Evolutionary conservation across 2,113 vertebrate genomes (phyloP).

Genomic region (Anthoscopus minutus): DNA sequence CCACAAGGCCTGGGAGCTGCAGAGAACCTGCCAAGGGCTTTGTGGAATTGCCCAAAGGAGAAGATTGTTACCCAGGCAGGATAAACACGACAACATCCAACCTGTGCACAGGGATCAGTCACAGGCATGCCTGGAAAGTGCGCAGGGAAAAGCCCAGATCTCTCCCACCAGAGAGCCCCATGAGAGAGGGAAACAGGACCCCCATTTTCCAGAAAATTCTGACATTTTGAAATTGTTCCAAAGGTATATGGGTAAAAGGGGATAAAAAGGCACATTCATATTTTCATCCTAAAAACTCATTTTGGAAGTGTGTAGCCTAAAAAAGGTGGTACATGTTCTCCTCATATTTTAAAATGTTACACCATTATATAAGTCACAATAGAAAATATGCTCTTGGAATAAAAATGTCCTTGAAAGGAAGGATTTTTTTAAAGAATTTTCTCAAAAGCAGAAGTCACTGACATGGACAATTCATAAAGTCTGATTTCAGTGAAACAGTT

Average conservation of each 20-base stretch:
- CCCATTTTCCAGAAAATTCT: not conserved
- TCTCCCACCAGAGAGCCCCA: not conserved
- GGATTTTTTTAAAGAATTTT: not conserved
- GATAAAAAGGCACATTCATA: not conserved
- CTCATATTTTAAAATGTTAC: not conserved
- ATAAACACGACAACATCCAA: accelerated
- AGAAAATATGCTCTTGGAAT: not conserved
- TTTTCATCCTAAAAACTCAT: not conserved
- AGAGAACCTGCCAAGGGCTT: not conserved
- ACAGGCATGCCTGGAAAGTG: not conserved
- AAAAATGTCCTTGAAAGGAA: not conserved
- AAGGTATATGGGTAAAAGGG: not conserved
- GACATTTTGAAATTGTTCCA: not conserved
- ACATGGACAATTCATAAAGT: not conserved
- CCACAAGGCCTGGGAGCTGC: accelerated
- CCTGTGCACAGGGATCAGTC: not conserved
- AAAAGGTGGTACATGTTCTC: not conserved
- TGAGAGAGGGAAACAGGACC: not conserved
- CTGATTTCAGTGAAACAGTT: not conserved
- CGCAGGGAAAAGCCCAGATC: not conserved
- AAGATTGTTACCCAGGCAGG: accelerated
- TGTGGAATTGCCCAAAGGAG: not conserved
- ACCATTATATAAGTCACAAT: not conserved
- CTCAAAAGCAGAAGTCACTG: not conserved
- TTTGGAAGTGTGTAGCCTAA: not conserved